These are phyloP conservation scores for Acronicta leporina DNA, from an alignment of 2,888 invertebrate species.

Conservation along the genomic window DNA sequence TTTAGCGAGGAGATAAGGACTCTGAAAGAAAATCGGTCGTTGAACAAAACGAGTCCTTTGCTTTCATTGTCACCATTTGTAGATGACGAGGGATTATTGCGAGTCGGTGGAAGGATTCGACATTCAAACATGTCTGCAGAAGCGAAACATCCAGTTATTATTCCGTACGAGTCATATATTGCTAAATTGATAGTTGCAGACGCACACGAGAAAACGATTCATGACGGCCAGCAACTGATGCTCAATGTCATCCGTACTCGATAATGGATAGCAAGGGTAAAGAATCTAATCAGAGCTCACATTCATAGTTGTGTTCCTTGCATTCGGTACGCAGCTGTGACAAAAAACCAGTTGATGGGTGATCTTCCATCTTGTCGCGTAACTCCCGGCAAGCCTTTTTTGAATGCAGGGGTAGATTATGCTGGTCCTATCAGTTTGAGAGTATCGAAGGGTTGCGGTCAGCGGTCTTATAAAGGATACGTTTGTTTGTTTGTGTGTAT, in stretches of 20 bases:
- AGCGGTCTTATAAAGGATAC: background rate
- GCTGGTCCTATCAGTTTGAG: background rate
- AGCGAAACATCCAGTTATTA: background rate
- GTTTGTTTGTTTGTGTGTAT: conserved; percentile 45
- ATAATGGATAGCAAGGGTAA: background rate
- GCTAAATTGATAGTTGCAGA: background rate
- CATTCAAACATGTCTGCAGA: background rate
- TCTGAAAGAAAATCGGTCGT: no score
- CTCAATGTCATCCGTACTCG: conserved; percentile 1
- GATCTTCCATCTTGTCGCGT: conserved; percentile 4
- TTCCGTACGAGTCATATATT: background rate
- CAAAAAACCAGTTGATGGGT: conserved; percentile 2
- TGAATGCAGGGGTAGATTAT: conserved; percentile 3
- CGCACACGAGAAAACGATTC: conserved; percentile 3
- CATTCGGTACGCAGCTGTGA: background rate
- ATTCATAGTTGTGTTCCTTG: background rate
- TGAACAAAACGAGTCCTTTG: no score
- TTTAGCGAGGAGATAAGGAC: no score
- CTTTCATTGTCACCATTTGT: no score
- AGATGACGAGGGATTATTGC: no score
- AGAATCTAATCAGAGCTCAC: background rate
- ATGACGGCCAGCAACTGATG: conserved; percentile 3
- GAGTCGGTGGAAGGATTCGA: no score
- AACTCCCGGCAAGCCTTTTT: conserved; percentile 1
- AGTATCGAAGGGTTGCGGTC: conserved; percentile 3